Evolutionary conservation across 2,797 vertebrate species (phyloP), one percentile per base, ranked within the genome.

Genomic region (Columba guinea): DNA sequence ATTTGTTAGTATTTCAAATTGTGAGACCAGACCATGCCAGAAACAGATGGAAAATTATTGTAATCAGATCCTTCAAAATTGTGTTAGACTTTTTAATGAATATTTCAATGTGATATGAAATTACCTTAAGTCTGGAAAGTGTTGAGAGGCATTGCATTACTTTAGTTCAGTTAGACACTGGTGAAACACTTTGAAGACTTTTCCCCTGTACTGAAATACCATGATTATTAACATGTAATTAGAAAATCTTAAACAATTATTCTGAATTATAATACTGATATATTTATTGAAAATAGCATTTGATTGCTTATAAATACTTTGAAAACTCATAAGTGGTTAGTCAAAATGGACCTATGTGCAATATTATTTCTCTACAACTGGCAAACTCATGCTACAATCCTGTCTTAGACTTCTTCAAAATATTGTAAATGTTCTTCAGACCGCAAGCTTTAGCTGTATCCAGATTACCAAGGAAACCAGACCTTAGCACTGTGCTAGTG

Each of bases 21-120:
- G 84, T 48, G 35, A 91, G 59, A 89, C 23, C 27, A 89, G 35
- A 80, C 26, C 39, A 90, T 87, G 65, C 63, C 89, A 95, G 77
- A 89, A 94, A 92, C 37, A 82, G 95, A 86, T 89, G 84, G 84
- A 97, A 97, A 96, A 92, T 89, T 86, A 71, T 69, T 93, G 86
- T 80, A 96, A 95, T 94, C 74, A 92, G 68, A 92, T 84, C 55
- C 67, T 92, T 89, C 39, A 69, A 85, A 95, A 85, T 70, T 74
- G 23, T 84, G 53, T 84, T 91, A 90, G 51, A 76, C 56, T 84
- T 94, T 81, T 76, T 91, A 91, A 93, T 85, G 81, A 94, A 51
- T 21, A 58, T 41, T 71, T 92, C 94, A 95, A 93, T 83, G 35
- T 84, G 74, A 92, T 92, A 93, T 1, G 4, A 90, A 93, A 94